Conservation (phyloP, 2,113 vertebrate species). For the Colossoma macropomum region DNA sequence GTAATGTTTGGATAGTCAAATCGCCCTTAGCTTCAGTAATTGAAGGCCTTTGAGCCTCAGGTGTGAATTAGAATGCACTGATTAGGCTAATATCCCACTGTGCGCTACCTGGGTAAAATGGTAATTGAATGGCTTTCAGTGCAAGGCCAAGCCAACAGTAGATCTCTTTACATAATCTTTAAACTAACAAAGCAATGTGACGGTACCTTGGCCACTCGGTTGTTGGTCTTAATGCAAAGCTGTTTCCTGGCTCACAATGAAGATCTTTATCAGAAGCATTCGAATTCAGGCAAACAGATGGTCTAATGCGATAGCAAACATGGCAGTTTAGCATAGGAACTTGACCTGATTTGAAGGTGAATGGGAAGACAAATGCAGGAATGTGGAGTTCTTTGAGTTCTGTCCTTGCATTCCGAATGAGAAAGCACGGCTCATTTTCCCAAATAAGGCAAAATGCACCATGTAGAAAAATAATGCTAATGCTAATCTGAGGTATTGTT, state of each 20-base stretch:
- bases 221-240: slow-evolving; percentile 56
- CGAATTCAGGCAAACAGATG: slow-evolving; percentile 50
- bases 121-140: slow-evolving; percentile 50
- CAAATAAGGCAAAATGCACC: neutral
- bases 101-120: slow-evolving; percentile 37
- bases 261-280: slow-evolving; percentile 65
- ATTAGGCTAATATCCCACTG: slow-evolving; percentile 54
- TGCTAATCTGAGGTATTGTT: neutral
- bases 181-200: slow-evolving; percentile 57
- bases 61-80: slow-evolving; percentile 30
- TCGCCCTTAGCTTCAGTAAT: slow-evolving; percentile 31
- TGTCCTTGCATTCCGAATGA: neutral
- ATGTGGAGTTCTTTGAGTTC: slow-evolving; percentile 21
- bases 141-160: slow-evolving; percentile 42
- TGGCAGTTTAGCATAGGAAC: slow-evolving; percentile 42
- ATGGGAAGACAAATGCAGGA: slow-evolving; percentile 48
- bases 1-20: slow-evolving; percentile 19
- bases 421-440: neutral
- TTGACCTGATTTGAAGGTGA: slow-evolving; percentile 56
- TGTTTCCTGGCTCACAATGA: slow-evolving; percentile 55
- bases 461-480: neutral
- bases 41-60: slow-evolving; percentile 42
- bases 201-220: slow-evolving; percentile 37
- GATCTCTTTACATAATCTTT: slow-evolving; percentile 59
- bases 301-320: slow-evolving; percentile 55